Conservation (phyloP, 2,888 invertebrate species). For the Drosophila vallismaia region DNA sequence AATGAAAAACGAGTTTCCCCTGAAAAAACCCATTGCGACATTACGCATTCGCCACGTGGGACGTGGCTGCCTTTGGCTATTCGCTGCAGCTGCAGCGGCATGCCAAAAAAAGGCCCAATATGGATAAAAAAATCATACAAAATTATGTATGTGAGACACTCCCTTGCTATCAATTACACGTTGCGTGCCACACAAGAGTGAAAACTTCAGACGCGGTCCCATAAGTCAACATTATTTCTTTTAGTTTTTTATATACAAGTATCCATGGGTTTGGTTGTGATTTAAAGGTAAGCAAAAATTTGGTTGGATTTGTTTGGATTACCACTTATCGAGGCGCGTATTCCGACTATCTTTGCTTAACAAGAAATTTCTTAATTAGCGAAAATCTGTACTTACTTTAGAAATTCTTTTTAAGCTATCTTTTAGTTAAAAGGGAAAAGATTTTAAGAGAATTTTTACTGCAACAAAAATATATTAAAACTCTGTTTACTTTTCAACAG, state of each 20-base stretch:
- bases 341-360: slow-evolving; percentile 3
- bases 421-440: neutral
- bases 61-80: slow-evolving; percentile 40
- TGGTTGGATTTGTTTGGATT: slow-evolving; percentile 48
- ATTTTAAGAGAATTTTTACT: no score
- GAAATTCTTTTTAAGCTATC: neutral
- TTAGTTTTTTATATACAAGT: slow-evolving; percentile 18
- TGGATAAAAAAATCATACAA: slow-evolving; percentile 10
- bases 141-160: slow-evolving; percentile 61
- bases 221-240: slow-evolving; percentile 18
- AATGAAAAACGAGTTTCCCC: slow-evolving; percentile 61
- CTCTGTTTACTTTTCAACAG: no score
- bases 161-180: slow-evolving; percentile 33
- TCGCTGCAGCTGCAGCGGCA: slow-evolving; percentile 46
- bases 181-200: slow-evolving; percentile 53
- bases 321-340: slow-evolving; percentile 47
- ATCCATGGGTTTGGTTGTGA: slow-evolving; percentile 31
- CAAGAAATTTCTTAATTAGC: neutral
- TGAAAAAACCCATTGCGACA: slow-evolving; percentile 34
- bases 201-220: slow-evolving; percentile 48
- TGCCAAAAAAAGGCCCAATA: slow-evolving; percentile 50
- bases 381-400: neutral
- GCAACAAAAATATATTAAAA: no score
- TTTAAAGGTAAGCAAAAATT: slow-evolving; percentile 15
- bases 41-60: slow-evolving; percentile 75